Percentiles rank a stretch among this genome's conserved stretches.
Evolutionary conservation across 2,113 vertebrate genomes (phyloP).

Genomic region (Lepisosteus oculatus): DNA sequence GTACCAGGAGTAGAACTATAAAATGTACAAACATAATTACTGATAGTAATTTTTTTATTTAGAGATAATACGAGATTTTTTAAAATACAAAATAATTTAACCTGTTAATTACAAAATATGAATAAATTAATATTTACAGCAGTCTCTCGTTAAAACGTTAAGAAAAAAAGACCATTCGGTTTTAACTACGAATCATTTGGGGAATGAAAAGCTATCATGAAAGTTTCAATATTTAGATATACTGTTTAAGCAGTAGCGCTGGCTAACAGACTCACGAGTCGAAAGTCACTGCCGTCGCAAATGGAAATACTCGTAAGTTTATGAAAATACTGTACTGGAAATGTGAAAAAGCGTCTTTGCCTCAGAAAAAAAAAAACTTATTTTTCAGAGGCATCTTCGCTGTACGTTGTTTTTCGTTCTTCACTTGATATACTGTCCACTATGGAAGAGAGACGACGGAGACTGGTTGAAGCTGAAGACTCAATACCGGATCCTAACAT

Average conservation of each 20-base stretch:
- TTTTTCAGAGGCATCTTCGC: conserved; percentile 45
- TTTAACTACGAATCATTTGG: conserved; percentile 3
- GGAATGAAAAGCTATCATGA: conserved; percentile 11
- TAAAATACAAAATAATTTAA: conserved; percentile 63
- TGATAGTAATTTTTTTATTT: not conserved
- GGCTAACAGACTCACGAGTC: not conserved
- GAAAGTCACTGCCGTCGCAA: not conserved
- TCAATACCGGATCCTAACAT: conserved; percentile 59
- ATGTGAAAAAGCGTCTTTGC: conserved; percentile 23
- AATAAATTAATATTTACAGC: conserved; percentile 56
- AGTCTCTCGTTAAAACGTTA: conserved; percentile 3
- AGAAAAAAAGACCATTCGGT: not conserved
- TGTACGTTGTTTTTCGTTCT: conserved; percentile 60
- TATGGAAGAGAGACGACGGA: conserved; percentile 91
- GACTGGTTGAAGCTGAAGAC: conserved; percentile 84
- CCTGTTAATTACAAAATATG: conserved; percentile 30
- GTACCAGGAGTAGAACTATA: not conserved
- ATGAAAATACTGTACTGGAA: conserved; percentile 29
- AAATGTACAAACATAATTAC: not conserved
- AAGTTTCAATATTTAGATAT: not conserved
- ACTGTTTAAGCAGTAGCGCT: not conserved
- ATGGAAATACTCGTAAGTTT: no score
- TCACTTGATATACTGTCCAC: conserved; percentile 93
- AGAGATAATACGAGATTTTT: conserved; percentile 7
- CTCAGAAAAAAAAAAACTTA: conserved; percentile 23